Conservation (phyloP, 1,140 invertebrate species). For the Hyphantria cunea region DNA sequence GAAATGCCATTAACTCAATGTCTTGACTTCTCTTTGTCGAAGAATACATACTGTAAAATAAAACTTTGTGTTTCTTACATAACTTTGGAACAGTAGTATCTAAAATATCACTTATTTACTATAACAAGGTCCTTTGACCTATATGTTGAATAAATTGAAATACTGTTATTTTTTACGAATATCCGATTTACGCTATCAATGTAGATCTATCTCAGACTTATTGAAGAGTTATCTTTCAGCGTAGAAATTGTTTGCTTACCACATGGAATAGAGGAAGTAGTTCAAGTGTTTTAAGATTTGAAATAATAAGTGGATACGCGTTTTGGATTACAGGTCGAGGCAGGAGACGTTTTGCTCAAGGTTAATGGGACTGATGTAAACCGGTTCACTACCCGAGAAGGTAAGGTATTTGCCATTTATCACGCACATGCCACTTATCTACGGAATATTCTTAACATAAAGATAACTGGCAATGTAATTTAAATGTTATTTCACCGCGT, state of each 20-base stretch:
- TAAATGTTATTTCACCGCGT: constrained; percentile 23
- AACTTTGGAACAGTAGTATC: no score
- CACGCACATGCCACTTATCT: constrained; percentile 54
- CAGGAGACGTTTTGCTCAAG: constrained; percentile 95
- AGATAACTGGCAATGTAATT: constrained; percentile 36
- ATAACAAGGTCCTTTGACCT: no score
- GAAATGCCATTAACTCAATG: constrained; percentile 38
- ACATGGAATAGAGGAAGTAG: no score
- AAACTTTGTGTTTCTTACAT: background rate
- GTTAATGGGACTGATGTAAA: constrained; percentile 96
- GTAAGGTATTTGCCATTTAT: constrained; percentile 81
- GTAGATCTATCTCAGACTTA: no score
- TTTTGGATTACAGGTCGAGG: constrained; percentile 90
- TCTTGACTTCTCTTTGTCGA: background rate
- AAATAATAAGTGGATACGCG: constrained; percentile 49
- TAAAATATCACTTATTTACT: no score
- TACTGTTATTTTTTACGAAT: no score
- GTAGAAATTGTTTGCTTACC: no score
- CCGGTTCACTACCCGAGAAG: constrained; percentile 95
- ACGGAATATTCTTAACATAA: constrained; percentile 33
- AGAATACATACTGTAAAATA: background rate
- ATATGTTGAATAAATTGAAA: no score
- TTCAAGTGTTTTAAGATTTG: constrained; percentile 11
- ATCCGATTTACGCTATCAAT: no score
- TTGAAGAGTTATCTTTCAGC: no score